phyloP scores from a whole-genome alignment of 2,113 vertebrate species.

The Columbina picui region DNA sequence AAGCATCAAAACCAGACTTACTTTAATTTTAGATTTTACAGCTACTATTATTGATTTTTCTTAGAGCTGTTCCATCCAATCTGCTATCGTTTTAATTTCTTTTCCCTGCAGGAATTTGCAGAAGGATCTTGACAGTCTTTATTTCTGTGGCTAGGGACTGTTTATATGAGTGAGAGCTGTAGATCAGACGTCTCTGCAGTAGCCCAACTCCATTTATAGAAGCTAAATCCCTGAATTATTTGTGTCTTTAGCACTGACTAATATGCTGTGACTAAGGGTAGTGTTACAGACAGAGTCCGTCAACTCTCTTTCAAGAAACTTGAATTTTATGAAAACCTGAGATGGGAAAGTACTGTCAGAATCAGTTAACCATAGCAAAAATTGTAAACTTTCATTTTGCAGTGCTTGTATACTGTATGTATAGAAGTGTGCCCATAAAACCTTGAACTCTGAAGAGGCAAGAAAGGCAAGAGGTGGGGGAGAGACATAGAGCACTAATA shows the following conservation, averaged over 20 bases:
- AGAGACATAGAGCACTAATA: background rate
- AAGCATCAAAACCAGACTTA: slow-evolving; percentile 62
- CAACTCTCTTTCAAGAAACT: background rate
- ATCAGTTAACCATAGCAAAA: background rate
- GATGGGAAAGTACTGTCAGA: background rate
- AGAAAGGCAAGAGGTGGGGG: background rate
- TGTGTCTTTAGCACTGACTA: background rate
- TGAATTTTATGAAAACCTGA: background rate
- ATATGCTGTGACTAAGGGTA: background rate
- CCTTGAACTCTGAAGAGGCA: background rate
- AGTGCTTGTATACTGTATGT: background rate
- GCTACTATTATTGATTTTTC: slow-evolving; percentile 63
- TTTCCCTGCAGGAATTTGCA: background rate
- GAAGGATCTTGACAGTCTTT: background rate
- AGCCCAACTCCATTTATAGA: background rate
- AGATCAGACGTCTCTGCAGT: background rate
- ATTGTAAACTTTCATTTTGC: background rate
- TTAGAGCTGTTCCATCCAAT: slow-evolving; percentile 44
- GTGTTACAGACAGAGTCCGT: background rate
- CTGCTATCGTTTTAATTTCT: slow-evolving; percentile 40
- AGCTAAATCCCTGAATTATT: background rate
- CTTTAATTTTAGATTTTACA: slow-evolving; percentile 68
- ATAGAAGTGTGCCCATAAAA: background rate
- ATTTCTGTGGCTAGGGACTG: background rate
- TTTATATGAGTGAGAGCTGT: background rate